Percentiles rank a stretch among this genome's conserved stretches.
These are phyloP conservation scores for Elymnias hypermnestra DNA, from an alignment of 1,140 invertebrate genomes.

Conservation along the genomic window DNA sequence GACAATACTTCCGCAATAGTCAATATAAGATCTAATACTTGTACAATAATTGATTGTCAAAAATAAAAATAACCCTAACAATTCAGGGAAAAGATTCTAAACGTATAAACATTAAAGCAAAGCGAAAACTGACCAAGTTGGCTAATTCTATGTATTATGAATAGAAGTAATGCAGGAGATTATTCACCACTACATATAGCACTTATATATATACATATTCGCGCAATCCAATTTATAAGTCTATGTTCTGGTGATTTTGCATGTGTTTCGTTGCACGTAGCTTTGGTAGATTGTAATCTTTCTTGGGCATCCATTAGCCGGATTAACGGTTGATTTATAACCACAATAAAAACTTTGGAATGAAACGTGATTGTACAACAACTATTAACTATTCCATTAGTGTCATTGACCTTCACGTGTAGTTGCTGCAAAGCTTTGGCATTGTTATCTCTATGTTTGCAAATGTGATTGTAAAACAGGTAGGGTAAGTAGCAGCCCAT, in stretches of 20 bases:
- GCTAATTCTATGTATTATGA: not conserved
- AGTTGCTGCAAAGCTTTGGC: conserved; percentile 7
- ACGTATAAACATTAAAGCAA: no score
- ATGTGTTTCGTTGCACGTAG: conserved; percentile 26
- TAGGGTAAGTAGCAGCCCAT: no score
- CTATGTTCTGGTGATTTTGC: conserved; percentile 44
- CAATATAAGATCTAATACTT: no score
- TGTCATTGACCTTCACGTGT: conserved; percentile 14
- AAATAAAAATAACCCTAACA: no score
- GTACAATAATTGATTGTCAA: no score
- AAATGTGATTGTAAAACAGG: not conserved
- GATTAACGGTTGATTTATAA: conserved; percentile 34
- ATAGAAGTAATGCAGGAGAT: not conserved
- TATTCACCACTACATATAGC: no score
- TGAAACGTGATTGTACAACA: conserved; percentile 24
- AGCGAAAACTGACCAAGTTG: no score
- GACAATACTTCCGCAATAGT: no score
- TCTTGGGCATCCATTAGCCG: conserved; percentile 26
- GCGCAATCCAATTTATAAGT: conserved; percentile 28
- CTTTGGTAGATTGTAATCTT: conserved; percentile 27
- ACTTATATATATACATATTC: no score
- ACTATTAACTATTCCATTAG: conserved; percentile 19
- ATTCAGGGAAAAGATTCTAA: no score
- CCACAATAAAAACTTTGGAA: conserved; percentile 30
- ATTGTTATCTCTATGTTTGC: conserved; percentile 4